Base-by-base conservation (phyloP, 2,113 vertebrate species). In the Illadopsis cleaveri region DNA sequence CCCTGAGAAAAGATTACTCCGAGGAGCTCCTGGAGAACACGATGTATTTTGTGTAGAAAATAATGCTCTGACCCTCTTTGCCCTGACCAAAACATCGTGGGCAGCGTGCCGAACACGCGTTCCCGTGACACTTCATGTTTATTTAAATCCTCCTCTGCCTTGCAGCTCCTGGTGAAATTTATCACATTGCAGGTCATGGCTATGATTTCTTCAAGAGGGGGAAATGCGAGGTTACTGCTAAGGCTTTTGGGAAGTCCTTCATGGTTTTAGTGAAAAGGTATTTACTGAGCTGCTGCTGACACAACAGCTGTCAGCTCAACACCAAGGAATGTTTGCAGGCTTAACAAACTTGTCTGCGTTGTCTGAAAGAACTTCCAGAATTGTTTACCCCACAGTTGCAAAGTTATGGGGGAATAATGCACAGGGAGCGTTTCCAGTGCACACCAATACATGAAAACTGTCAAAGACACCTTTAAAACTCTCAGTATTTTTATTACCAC, bases 41-140 rank as follows among this genome's bases (percentile, higher is more conserved):
- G 0, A 7, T 30, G 38, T 30, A 2, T n/a, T 81, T 53, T 60
- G 20, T 45, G 60, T 73, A 45, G 15, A 30, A 45, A 68, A 30
- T 6, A 24, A 38, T 7, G 45, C 69, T n/a, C 40, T 53, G 86
- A 15, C 53, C 45, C 38, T 81, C 51, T 33, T 9, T 58, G 53
- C 35, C 60, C 77, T 27, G 6, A 6, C 23, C 13, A 6, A 44
- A 60, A 3, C 86, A 5, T 1, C 3, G 3, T 6, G 53, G 86
- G 45, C 53, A 18, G 38, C 2, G 6, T 21, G 68, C 45, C 1
- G 4, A n/a, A 4, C 3, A 1, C 5, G 2, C 19, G 0, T n/a
- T 24, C 45, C 60, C 5, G 0, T 6, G 10, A 19, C 1, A 0
- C 23, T 5, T 5, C 40, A 2, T 10, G 16, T 33, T 82, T n/a